Base-by-base conservation (phyloP, 2,888 invertebrate species). In the Apodemia hepburni region DNA sequence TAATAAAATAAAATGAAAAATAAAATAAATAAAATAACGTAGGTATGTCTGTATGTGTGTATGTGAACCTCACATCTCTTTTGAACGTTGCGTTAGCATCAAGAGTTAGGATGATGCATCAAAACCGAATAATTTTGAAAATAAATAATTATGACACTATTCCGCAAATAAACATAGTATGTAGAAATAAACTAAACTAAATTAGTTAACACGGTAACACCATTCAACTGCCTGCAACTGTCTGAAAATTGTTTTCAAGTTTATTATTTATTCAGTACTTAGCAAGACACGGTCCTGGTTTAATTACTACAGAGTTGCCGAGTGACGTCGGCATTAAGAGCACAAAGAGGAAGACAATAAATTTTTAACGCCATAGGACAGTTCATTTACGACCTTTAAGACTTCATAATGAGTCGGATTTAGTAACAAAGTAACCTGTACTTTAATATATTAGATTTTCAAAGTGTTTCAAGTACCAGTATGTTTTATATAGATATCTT, bases 281-380 rank as follows among this genome's bases (percentile, higher is more conserved):
- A 73, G 69, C 68, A 66, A 69, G 71, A 68, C 67, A 67, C 68
- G 67, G 62, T 66, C 67, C 68, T 67, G 66, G 69, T 71, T 75
- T 72, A 74, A 75, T 75, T 73, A 74, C 69, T 69, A 65, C 65
- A 45, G 59, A 64, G 75, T 72, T 71, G 71, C 72, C 69, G 59
- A 65, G 71, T 71, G 73, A 69, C 71, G 70, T 66, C 54, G 75
- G 68, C 83, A 80, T 78, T 86, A 85, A 87, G 83, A 84, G 81
- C 80, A 80, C 76, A 80, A 83, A 82, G 83, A 77, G 75, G 75
- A 71, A 27, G 54, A 74, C 71, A 75, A 80, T 88, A 85, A 82
- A 87, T 85, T 84, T 85, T 88, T 87, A 86, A 87, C 78, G 82
- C 82, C 82, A 81, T 85, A 85, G 81, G 80, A 75, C 69, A 73